Conservation (phyloP, 2,888 invertebrate species). For the Drosophila seclusa region DNA sequence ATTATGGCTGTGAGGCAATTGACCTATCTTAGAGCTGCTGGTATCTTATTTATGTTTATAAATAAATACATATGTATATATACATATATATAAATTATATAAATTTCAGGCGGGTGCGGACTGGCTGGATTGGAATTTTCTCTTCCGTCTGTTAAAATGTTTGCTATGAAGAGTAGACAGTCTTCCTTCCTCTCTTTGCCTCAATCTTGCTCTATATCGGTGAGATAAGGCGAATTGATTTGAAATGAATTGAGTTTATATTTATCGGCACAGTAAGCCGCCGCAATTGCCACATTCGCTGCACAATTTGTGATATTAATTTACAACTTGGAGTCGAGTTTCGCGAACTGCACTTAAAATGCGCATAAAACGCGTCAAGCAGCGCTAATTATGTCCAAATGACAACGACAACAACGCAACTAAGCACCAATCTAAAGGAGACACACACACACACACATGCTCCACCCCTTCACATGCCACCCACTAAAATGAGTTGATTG, state of each 20-base stretch:
- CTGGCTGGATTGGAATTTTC: background rate
- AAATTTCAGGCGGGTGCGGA: no score
- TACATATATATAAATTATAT: background rate
- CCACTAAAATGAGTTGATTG: constrained; percentile 79
- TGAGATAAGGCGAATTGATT: constrained; percentile 26
- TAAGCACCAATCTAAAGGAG: constrained; percentile 1
- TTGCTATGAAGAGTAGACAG: background rate
- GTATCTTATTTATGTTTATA: background rate
- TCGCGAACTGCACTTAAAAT: constrained; percentile 71
- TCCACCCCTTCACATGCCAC: constrained; percentile 24
- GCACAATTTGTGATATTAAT: constrained; percentile 81
- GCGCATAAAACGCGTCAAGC: constrained; percentile 70
- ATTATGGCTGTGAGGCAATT: background rate
- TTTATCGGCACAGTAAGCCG: constrained; percentile 74
- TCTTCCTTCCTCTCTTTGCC: background rate
- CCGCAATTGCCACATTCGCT: constrained; percentile 42
- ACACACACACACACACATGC: constrained; percentile 1
- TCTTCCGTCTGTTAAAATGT: background rate
- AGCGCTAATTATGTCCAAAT: constrained; percentile 67
- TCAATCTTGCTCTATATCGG: background rate
- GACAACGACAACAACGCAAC: constrained; percentile 19
- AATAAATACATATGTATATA: background rate
- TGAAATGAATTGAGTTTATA: constrained; percentile 37
- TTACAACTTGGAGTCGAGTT: constrained; percentile 48
- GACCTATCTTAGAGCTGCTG: background rate